phyloP scores from a whole-genome alignment of 2,113 vertebrate genomes.

The Thamnophis sirtalis region DNA sequence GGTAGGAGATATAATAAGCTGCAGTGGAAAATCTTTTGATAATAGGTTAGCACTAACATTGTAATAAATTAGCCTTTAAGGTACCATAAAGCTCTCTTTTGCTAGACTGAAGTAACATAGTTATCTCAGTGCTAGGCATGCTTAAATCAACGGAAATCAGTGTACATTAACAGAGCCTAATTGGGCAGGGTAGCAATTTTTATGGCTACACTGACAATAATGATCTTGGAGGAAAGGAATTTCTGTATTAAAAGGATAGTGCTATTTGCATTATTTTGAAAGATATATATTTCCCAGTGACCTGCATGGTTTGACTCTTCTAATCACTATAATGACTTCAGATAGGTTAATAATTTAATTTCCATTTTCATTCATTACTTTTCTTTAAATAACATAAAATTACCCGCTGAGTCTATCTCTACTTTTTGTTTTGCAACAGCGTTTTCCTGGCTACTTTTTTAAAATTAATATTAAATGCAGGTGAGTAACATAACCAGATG shows the following conservation, averaged over 20 bases:
- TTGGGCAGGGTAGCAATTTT: not conserved
- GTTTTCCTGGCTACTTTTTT: not conserved
- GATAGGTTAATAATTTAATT: not conserved
- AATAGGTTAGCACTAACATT: not conserved
- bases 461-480: not conserved
- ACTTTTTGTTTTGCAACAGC: not conserved
- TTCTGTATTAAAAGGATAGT: not conserved
- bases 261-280: not conserved
- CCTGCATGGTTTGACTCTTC: not conserved
- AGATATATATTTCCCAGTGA: not conserved
- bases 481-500: not conserved
- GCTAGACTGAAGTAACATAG: not conserved
- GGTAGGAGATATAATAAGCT: not conserved
- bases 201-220: not conserved
- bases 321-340: not conserved
- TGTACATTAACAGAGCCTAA: not conserved
- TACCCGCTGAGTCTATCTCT: not conserved
- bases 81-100: not conserved
- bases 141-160: not conserved
- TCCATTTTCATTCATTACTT: not conserved
- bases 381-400: not conserved
- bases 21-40: not conserved
- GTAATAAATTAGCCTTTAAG: not conserved
- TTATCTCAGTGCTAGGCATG: not conserved
- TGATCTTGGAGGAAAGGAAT: not conserved